A percentile compares a stretch with the other conserved stretches of the same genome.
These are phyloP conservation scores for Acrocephalus kingi DNA, from an alignment of 2,113 vertebrate species.

Conservation along the genomic window DNA sequence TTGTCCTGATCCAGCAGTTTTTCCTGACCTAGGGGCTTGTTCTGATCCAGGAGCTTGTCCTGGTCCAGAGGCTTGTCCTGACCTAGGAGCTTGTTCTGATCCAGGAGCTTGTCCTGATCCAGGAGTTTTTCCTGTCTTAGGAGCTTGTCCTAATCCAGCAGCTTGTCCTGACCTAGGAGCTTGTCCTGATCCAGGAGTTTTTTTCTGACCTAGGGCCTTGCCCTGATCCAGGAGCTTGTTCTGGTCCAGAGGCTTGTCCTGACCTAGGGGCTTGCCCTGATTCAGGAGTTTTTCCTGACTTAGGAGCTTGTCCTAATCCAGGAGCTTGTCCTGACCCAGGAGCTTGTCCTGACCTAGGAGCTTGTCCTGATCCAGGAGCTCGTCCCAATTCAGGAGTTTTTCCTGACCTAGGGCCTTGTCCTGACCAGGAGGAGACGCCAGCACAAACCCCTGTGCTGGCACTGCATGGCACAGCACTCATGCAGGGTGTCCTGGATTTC, in stretches of 20 bases:
- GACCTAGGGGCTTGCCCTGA: fast-evolving
- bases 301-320: fast-evolving
- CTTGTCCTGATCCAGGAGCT: too few relatives aligned
- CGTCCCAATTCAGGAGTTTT: not conserved
- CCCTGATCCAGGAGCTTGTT: fast-evolving
- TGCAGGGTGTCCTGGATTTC: not conserved
- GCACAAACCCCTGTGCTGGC: fast-evolving
- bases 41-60: not conserved
- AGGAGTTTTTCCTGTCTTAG: fast-evolving
- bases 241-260: not conserved
- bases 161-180: fast-evolving
- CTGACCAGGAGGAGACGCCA: not conserved
- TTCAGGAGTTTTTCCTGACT: too few relatives aligned
- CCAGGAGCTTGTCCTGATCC: fast-evolving
- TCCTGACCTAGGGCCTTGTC: not conserved
- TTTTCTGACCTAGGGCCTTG: fast-evolving
- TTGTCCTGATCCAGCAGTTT: not conserved
- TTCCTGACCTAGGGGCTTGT: not conserved
- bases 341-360: not conserved
- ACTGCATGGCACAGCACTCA: fast-evolving
- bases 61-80: not conserved
- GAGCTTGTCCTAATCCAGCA: not conserved
- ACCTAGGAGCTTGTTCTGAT: not conserved
- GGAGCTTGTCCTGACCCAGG: not conserved
- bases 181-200: not conserved